Evolutionary conservation across 2,888 invertebrate species (phyloP).

Genomic region (Lepidocyrtoides sp.): DNA sequence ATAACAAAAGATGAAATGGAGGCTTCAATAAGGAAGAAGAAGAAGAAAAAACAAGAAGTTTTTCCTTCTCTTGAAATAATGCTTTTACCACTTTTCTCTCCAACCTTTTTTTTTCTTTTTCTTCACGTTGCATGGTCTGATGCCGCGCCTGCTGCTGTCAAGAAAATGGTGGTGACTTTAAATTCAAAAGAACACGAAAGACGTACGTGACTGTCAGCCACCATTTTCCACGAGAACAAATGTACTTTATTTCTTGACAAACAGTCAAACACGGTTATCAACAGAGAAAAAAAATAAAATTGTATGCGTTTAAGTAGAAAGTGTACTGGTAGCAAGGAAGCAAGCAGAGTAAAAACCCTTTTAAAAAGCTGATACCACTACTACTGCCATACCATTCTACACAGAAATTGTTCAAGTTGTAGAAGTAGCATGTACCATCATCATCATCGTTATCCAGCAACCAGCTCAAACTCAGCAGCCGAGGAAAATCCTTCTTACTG

Average conservation of each 20-base stretch:
- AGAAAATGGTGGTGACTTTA: constrained; percentile 51
- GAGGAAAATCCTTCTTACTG: no score
- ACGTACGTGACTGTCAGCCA: constrained; percentile 68
- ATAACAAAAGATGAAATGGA: not conserved
- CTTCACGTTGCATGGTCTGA: no score
- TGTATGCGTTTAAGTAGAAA: not conserved
- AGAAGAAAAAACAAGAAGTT: no score
- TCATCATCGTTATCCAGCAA: no score
- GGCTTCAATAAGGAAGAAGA: not conserved
- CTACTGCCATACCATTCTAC: no score
- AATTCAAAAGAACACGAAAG: constrained; percentile 50
- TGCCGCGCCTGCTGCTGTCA: constrained; percentile 16
- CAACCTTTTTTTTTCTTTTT: no score
- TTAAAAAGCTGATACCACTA: not conserved
- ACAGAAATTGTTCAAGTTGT: no score
- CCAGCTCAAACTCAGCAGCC: no score
- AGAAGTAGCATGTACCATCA: no score
- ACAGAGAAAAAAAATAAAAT: no score
- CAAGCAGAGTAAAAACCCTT: not conserved
- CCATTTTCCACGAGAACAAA: constrained; percentile 43
- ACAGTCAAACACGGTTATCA: not conserved
- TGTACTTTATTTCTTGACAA: constrained; percentile 19
- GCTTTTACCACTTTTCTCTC: no score
- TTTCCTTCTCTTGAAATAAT: no score
- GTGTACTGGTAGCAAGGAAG: not conserved